Conservation (phyloP, 1,140 invertebrate species). For the Drosophila kikkawai region DNA sequence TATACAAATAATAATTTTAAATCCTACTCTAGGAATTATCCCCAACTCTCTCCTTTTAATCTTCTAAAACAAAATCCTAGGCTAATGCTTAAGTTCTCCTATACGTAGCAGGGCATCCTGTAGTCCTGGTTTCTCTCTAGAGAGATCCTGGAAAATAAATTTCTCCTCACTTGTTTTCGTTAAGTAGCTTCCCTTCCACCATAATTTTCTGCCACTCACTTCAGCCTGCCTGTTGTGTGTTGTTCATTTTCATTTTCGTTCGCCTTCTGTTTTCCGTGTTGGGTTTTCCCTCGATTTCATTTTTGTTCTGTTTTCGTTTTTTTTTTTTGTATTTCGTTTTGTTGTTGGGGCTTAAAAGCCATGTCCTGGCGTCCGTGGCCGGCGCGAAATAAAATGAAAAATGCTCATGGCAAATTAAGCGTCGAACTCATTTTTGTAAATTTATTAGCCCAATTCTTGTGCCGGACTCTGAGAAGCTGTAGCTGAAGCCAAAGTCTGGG, state of each 20-base stretch:
- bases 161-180: constrained; percentile 57
- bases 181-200: constrained; percentile 42
- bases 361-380: constrained; percentile 13
- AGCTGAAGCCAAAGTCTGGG: constrained; percentile 9
- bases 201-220: constrained; percentile 17
- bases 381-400: constrained; percentile 75
- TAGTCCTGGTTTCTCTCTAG: constrained; percentile 24
- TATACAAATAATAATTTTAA: background rate
- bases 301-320: constrained; percentile 29
- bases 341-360: constrained; percentile 43
- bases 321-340: background rate
- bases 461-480: constrained; percentile 20
- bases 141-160: constrained; percentile 42
- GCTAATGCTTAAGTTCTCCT: background rate
- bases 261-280: constrained; percentile 48
- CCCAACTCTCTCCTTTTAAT: background rate
- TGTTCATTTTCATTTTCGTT: constrained; percentile 51
- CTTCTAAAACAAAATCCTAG: background rate
- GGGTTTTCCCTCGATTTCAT: constrained; percentile 50
- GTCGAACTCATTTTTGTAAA: constrained; percentile 80
- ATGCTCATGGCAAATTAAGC: constrained; percentile 83
- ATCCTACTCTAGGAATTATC: background rate
- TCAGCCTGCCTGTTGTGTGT: constrained; percentile 34
- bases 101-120: constrained; percentile 24
- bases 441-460: constrained; percentile 77